Evolutionary conservation across 2,888 invertebrate genomes (phyloP).

Genomic region (Crocallis elinguaria): DNA sequence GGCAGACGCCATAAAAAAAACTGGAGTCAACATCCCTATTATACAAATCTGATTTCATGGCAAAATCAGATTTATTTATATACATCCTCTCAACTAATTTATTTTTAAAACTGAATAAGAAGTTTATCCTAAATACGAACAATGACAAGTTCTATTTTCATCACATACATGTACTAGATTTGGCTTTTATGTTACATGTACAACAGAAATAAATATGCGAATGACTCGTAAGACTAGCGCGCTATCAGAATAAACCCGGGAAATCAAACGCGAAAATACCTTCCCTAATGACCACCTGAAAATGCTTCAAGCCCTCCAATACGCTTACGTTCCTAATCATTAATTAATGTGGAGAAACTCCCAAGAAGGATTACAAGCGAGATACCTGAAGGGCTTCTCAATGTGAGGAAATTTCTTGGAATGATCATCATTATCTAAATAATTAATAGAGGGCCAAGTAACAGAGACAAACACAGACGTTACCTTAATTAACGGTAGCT

Average conservation of each 20-base stretch:
- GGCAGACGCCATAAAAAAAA: no score
- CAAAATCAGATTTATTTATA: no score
- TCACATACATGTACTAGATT: no score
- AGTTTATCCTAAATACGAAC: no score
- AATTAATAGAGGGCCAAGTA: conserved; percentile 38
- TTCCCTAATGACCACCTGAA: conserved; percentile 27
- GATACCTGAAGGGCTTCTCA: conserved; percentile 36
- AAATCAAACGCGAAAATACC: conserved; percentile 17
- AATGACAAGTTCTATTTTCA: no score
- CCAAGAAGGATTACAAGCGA: conserved; percentile 44
- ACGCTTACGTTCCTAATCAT: conserved; percentile 40
- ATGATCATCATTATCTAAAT: conserved; percentile 46
- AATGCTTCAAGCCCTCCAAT: conserved; percentile 31
- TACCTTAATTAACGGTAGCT: conserved; percentile 46
- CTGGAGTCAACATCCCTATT: no score
- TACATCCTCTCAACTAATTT: no score
- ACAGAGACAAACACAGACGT: conserved; percentile 38
- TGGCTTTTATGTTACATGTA: no score
- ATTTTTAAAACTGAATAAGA: no score
- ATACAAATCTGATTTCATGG: no score
- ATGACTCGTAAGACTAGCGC: not conserved
- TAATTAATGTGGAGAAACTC: conserved; percentile 41
- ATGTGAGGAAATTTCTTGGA: conserved; percentile 26
- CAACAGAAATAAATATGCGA: not conserved
- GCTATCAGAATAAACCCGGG: not conserved